Evolutionary conservation across 2,888 invertebrate species (phyloP).

Genomic region (Chouioia cunea): DNA sequence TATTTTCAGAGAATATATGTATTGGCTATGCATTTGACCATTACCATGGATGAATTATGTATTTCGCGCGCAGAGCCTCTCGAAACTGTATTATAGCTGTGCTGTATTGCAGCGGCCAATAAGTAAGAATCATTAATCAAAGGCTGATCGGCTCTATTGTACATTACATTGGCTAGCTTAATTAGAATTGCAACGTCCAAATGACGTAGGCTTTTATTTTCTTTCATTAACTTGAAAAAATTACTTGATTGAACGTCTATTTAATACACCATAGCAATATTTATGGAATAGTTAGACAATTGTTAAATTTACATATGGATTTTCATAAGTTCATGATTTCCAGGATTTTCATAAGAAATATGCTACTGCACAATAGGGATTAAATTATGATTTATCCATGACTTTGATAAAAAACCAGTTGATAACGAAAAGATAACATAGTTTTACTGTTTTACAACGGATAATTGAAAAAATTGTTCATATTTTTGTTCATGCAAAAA

Average conservation of each 20-base stretch:
- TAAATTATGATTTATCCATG: no score
- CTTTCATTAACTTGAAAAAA: conserved; percentile 17
- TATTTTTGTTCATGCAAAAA: no score
- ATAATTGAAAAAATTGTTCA: no score
- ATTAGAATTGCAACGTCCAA: conserved; percentile 42
- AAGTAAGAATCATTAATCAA: conserved; percentile 44
- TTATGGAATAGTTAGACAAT: conserved; percentile 27
- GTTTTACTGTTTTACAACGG: no score
- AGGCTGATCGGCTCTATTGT: conserved; percentile 41
- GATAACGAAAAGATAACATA: no score
- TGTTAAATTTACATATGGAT: no score
- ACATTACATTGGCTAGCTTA: conserved; percentile 32
- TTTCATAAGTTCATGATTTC: no score
- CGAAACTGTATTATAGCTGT: no score
- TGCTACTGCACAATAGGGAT: no score
- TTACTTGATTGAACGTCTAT: conserved; percentile 34
- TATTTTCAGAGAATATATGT: conserved; percentile 7
- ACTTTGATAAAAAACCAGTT: no score
- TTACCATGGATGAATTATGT: conserved; percentile 37
- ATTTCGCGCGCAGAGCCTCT: conserved; percentile 14
- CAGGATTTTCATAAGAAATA: no score
- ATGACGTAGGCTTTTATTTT: conserved; percentile 6
- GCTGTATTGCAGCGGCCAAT: conserved; percentile 30
- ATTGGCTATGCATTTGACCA: conserved; percentile 6
- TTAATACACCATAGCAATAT: conserved; percentile 35